phyloP scores from a whole-genome alignment of 2,113 vertebrate genomes.

The Siniperca knerii region DNA sequence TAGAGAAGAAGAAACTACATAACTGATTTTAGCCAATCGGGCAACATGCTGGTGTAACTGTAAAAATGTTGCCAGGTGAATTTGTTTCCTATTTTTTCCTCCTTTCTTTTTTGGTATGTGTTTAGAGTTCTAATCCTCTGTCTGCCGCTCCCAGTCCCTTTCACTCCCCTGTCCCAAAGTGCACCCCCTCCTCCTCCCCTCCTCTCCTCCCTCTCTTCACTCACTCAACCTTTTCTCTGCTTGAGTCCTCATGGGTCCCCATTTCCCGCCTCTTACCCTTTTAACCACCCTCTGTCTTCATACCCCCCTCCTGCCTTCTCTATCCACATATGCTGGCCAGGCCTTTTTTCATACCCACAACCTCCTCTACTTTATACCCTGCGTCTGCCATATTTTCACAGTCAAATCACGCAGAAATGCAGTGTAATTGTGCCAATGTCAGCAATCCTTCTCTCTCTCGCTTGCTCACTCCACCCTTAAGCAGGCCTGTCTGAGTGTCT shows the following conservation, averaged over 20 bases:
- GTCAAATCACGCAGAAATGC: conserved; percentile 82
- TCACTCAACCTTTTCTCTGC: conserved; percentile 63
- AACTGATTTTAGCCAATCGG: conserved; percentile 34
- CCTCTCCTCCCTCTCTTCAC: conserved; percentile 27
- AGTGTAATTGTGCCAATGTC: conserved; percentile 74
- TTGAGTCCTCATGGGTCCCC: conserved; percentile 60
- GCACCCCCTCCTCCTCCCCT: conserved; percentile 8
- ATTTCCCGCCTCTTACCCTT: conserved; percentile 72
- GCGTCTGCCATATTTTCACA: conserved; percentile 64
- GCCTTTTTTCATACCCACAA: conserved; percentile 32
- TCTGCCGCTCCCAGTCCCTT: conserved; percentile 44
- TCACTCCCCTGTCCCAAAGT: conserved; percentile 53
- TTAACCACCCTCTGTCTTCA: conserved; percentile 65
- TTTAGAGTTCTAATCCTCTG: conserved; percentile 52
- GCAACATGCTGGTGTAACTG: conserved; percentile 37
- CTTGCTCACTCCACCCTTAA: conserved; percentile 35
- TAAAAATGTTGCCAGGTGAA: conserved; percentile 66
- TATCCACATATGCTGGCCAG: conserved; percentile 17
- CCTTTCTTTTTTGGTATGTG: conserved; percentile 39
- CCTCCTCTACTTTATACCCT: conserved; percentile 40
- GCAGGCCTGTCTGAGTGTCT: conserved; percentile 42
- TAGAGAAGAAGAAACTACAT: conserved; percentile 13
- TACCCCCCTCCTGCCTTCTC: conserved; percentile 36
- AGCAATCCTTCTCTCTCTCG: conserved; percentile 58
- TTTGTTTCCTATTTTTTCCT: conserved; percentile 27